These are phyloP conservation scores for Piscicola geometra DNA, from an alignment of 2,888 invertebrate species.

Conservation along the genomic window DNA sequence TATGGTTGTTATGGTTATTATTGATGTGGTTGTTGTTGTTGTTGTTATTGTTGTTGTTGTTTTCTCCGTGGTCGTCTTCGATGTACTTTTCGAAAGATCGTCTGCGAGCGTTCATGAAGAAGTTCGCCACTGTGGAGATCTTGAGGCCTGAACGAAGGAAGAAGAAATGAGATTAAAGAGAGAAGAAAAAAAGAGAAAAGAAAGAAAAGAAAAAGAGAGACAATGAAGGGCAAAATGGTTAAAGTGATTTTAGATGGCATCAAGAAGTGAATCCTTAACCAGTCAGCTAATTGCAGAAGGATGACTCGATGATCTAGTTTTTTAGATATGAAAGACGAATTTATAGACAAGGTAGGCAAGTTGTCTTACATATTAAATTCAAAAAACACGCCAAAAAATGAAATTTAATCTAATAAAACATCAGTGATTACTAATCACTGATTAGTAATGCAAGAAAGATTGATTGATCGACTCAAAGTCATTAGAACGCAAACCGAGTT, in stretches of 20 bases:
- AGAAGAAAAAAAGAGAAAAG: too few relatives aligned
- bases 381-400: neutral
- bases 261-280: too few relatives aligned
- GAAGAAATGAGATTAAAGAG: neutral
- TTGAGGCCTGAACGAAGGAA: slow-evolving; percentile 60
- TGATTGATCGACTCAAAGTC: neutral
- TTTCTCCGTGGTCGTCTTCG: slow-evolving; percentile 60
- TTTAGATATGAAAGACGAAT: too few relatives aligned
- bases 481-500: slow-evolving; percentile 68
- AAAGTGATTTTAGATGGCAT: too few relatives aligned
- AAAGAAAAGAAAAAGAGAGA: too few relatives aligned
- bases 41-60: neutral
- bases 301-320: too few relatives aligned
- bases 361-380: too few relatives aligned
- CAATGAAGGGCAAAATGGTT: too few relatives aligned
- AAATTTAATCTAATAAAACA: neutral
- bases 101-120: slow-evolving; percentile 99
- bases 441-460: too few relatives aligned
- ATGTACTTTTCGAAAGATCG: slow-evolving; percentile 88
- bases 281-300: too few relatives aligned
- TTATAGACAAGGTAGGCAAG: too few relatives aligned
- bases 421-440: neutral
- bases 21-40: neutral
- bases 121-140: slow-evolving; percentile 96
- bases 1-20: neutral